Conservation (phyloP, 2,888 invertebrate genomes). For the Gasteruption jaculator region DNA sequence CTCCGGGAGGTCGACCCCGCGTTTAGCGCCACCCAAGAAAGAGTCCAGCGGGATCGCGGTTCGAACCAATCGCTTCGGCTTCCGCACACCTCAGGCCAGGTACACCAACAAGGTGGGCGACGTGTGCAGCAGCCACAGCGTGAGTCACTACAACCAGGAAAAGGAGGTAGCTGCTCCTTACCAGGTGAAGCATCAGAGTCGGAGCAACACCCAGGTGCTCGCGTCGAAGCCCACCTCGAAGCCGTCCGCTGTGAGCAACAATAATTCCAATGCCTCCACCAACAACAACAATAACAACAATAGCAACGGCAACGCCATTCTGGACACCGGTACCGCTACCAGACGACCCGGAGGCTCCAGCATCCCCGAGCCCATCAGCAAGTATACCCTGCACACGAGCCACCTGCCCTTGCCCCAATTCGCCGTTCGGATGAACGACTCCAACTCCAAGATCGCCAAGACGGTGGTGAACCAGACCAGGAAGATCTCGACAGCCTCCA, state of each 20-base stretch:
- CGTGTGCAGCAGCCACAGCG: conserved; percentile 54
- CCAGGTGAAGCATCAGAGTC: too few relatives aligned
- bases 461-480: conserved; percentile 69
- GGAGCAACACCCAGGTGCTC: conserved; percentile 36
- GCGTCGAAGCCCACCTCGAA: conserved; percentile 49
- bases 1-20: conserved; percentile 65
- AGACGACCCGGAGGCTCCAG: conserved; percentile 28
- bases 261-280: too few relatives aligned
- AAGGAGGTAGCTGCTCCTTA: too few relatives aligned
- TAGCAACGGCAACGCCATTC: conserved; percentile 18
- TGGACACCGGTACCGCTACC: too few relatives aligned
- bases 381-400: conserved; percentile 66
- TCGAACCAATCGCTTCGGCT: conserved; percentile 74
- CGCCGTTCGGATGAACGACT: conserved; percentile 57
- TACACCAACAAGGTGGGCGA: conserved; percentile 68
- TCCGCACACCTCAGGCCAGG: conserved; percentile 63
- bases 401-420: conserved; percentile 74
- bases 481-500: conserved; percentile 56
- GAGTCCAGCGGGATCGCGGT: conserved; percentile 58
- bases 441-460: conserved; percentile 68
- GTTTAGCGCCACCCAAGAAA: conserved; percentile 64
- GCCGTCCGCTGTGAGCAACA: conserved; percentile 49
- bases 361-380: conserved; percentile 51
- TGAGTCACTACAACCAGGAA: conserved; percentile 54
- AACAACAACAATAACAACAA: conserved; percentile 25